Base-by-base conservation (phyloP, 2,113 vertebrate species). In the Oophaga pumilio region DNA sequence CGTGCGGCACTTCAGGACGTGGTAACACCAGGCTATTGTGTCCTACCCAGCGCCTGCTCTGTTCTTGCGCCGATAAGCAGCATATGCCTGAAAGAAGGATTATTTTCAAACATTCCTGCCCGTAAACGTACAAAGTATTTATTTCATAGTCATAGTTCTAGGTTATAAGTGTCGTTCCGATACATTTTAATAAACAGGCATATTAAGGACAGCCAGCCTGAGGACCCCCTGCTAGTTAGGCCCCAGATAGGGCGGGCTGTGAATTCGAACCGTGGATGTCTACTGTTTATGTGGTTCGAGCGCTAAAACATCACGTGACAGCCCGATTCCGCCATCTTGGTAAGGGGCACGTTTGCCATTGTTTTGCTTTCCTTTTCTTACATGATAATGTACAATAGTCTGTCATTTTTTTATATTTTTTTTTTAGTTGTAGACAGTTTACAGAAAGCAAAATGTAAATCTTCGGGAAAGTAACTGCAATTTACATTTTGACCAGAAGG, bases 181-280 rank as follows among this genome's bases (percentile, higher is more conserved):
- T 18, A 26, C 5, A 50, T 2, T 26, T 69, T 50, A 8, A 24
- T 17, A 12, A 12, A 50, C 77, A 87, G 85, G 85, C 85, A 49
- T 14, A 9, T 4, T 1, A 13, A 4, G 15, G 22, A 52, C 76
- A 81, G 84, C 43, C 84, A 26, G 2, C 18, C 10, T 24, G 20
- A 66, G 69, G n/a, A 8, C 50, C 15, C 49, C 4, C 33, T 69
- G 2, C 6, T 18, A 59, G 33, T 9, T 9, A 43, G 24, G 24
- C 43, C 64, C 83, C 52, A 28, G 33, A 14, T 10, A 49, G 13
- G 62, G 76, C 76, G 76, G 76, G 52, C 50, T 4, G 62, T n/a
- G 20, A 59, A 71, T 80, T 87, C 56, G 77, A 87, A 87, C 71
- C 53, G 8, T 18, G 60, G 26, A 18, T 28, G 9, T 2, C 26